A percentile compares a stretch with the other conserved stretches of the same genome.
These are phyloP conservation scores for Xerus inauris DNA, from an alignment of 2,113 vertebrate species.

Conservation along the genomic window DNA sequence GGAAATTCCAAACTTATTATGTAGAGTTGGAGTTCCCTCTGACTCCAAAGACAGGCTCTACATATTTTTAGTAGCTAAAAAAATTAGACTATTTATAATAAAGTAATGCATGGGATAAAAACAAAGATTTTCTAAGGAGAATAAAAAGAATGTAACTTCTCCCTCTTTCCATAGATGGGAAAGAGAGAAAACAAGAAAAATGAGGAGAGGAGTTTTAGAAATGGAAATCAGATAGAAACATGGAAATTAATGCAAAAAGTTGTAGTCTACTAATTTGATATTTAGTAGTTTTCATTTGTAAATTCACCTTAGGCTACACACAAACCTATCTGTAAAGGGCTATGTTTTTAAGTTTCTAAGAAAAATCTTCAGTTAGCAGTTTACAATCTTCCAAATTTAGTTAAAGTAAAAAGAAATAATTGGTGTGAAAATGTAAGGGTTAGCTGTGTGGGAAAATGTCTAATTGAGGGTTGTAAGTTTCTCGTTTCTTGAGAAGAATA, in stretches of 20 bases:
- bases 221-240: neutral
- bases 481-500: constrained; percentile 69
- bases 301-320: neutral
- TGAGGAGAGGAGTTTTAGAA: neutral
- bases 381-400: constrained; percentile 74
- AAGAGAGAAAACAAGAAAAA: neutral
- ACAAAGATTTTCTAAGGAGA: neutral
- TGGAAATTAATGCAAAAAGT: neutral
- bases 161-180: neutral
- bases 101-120: neutral
- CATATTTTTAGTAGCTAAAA: too few species aligned
- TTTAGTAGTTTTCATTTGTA: constrained; percentile 43
- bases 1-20: constrained; percentile 7
- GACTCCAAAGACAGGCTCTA: neutral
- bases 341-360: constrained; percentile 33
- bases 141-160: neutral
- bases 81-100: neutral
- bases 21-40: neutral
- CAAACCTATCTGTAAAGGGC: neutral
- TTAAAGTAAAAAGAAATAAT: constrained; percentile 67
- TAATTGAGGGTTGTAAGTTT: constrained; percentile 76
- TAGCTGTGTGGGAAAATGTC: constrained; percentile 67
- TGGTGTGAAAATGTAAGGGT: constrained; percentile 75
- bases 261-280: neutral
- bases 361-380: constrained; percentile 67